Percentiles rank a stretch among this genome's conserved stretches.
These are phyloP conservation scores for Mimachlamys varia DNA, from an alignment of 2,888 invertebrate genomes.

Conservation along the genomic window DNA sequence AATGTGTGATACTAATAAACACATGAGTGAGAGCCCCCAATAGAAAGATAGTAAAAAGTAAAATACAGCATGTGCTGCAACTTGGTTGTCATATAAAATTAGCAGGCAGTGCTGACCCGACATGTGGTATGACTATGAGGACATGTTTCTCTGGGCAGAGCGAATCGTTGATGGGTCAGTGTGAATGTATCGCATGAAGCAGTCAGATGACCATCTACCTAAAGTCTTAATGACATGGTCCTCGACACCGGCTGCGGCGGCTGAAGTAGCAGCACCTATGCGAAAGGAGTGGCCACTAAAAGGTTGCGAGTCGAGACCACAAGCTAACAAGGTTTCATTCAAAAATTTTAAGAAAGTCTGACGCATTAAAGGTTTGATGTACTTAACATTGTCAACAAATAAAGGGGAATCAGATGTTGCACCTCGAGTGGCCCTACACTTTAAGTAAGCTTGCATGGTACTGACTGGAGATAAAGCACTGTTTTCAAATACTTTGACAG, in stretches of 20 bases:
- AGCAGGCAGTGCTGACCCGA: too few species aligned
- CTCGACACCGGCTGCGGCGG: constrained; percentile 15
- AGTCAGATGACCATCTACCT: constrained; percentile 39
- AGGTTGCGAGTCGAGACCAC: not conserved
- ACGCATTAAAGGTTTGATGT: constrained; percentile 5
- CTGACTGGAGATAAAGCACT: not conserved
- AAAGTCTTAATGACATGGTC: constrained; percentile 43
- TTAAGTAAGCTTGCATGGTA: not conserved
- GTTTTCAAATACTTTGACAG: not conserved
- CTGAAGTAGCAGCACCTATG: constrained; percentile 42
- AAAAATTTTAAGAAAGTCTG: not conserved
- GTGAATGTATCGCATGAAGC: not conserved
- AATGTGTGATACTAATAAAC: too few species aligned
- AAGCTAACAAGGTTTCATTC: not conserved
- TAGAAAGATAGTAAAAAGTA: too few species aligned
- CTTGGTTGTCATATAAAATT: too few species aligned
- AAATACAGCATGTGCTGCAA: too few species aligned
- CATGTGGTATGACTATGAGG: too few species aligned
- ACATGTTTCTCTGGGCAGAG: not conserved
- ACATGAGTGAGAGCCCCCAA: too few species aligned
- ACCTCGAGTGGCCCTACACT: not conserved
- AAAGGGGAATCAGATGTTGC: not conserved
- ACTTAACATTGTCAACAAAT: not conserved
- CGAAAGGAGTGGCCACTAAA: constrained; percentile 44
- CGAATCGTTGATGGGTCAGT: not conserved